These are phyloP conservation scores for Drosophila obscura DNA, from an alignment of 1,140 invertebrate genomes.

Conservation along the genomic window DNA sequence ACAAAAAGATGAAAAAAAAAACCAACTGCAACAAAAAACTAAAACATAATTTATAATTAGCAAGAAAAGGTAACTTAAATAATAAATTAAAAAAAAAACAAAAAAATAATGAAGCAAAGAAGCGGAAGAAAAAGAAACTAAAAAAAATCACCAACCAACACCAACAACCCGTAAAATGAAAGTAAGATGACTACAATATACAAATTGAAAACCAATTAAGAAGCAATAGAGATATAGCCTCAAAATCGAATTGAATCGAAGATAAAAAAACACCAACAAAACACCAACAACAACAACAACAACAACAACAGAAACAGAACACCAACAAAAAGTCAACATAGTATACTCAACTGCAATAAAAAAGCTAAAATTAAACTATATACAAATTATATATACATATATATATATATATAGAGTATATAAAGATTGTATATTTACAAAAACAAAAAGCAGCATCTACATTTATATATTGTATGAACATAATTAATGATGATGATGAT, in stretches of 20 bases:
- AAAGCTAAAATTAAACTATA: slow-evolving; percentile 68
- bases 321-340: slow-evolving; percentile 63
- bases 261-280: slow-evolving; percentile 22
- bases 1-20: slow-evolving; percentile 15
- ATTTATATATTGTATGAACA: slow-evolving; percentile 26
- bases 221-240: slow-evolving; percentile 50
- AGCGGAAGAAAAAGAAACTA: slow-evolving; percentile 25
- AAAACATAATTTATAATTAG: slow-evolving; percentile 74
- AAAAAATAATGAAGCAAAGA: slow-evolving; percentile 26
- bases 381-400: slow-evolving; percentile 54
- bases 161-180: slow-evolving; percentile 1
- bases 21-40: slow-evolving; percentile 44
- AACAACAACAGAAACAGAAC: slow-evolving; percentile 22
- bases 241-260: slow-evolving; percentile 26
- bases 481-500: slow-evolving; percentile 37
- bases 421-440: slow-evolving; percentile 73
- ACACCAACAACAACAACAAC: slow-evolving; percentile 17
- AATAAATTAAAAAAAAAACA: slow-evolving; percentile 30
- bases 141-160: slow-evolving; percentile 11
- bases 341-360: slow-evolving; percentile 80
- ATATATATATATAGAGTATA: slow-evolving; percentile 60
- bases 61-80: slow-evolving; percentile 63
- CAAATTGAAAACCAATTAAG: slow-evolving; percentile 39
- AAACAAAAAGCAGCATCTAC: slow-evolving; percentile 23
- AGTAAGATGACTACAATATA: slow-evolving; percentile 19